Base-by-base conservation (phyloP, 1,140 invertebrate genomes). In the Lethocerus indicus region DNA sequence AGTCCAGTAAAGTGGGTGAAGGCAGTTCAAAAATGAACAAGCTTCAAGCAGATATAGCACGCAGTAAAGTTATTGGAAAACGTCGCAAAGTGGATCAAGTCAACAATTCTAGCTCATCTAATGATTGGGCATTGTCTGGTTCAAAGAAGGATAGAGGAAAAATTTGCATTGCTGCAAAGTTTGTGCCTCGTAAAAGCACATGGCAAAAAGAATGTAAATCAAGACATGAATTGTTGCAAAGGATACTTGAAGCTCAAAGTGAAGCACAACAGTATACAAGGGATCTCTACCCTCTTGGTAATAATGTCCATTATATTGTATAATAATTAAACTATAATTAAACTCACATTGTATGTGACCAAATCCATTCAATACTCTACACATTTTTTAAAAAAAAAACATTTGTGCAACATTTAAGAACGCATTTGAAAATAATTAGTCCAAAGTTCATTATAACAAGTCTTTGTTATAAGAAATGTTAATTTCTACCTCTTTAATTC, bases 21-120 rank as follows among this genome's bases (percentile, higher is more conserved):
- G 41, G 46, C 20, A 16, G 47, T 1, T 52, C 50, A 14, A 56
- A 51, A 18, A 66, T 70, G 63, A 70, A 67, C 54, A 64, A 64
- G 52, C 56, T 70, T 37, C 67, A 70, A 56, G 67, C 65, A 24
- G 69, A 69, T 57, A 69, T 71, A 53, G 69, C 68, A 49, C 63
- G 68, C 42, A 71, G 69, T 54, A 69, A 65, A 61, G 63, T 70
- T 29, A 65, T 68, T 44, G 67, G 67, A 48, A 70, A 70, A 55
- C 54, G 66, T 29, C 64, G 63, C 53, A 62, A 62, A 58, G 63
- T 50, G 14, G 53, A 49, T 24, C 42, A 46, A 13, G 6, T 21
- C 16, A 18, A 40, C 9, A n/a, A n/a, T n/a, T 18, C 26, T 28
- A 49, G 16, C 26, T 44, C 32, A 40, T 5, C 16, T 2, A 43